phyloP scores from a whole-genome alignment of 2,888 invertebrate species.

The Cheilosia urbana region DNA sequence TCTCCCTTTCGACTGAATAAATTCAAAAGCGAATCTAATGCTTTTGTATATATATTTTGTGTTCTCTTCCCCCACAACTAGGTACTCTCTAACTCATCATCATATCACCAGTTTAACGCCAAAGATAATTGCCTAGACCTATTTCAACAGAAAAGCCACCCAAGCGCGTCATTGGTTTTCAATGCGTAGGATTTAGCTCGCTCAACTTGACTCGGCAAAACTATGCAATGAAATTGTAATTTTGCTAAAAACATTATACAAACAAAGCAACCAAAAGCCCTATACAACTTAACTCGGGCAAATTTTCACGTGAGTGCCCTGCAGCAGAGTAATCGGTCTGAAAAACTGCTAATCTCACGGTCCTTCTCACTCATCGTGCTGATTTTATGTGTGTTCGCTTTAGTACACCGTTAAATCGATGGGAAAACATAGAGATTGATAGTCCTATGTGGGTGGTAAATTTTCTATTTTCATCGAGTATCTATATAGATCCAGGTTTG shows the following conservation, averaged over 20 bases:
- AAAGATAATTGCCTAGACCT: constrained; percentile 9
- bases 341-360: neutral
- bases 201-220: constrained; percentile 3
- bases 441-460: constrained; percentile 49
- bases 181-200: constrained; percentile 35
- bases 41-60: neutral
- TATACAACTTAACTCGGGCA: constrained; percentile 18
- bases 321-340: constrained; percentile 46
- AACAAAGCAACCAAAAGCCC: constrained; percentile 22
- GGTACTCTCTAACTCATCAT: neutral
- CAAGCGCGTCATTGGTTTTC: constrained; percentile 11
- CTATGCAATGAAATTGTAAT: constrained; percentile 41
- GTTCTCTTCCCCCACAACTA: neutral
- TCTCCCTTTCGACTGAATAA: neutral
- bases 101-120: constrained; percentile 21
- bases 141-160: constrained; percentile 14
- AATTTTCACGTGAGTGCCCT: constrained; percentile 66
- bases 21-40: neutral
- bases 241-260: constrained; percentile 31
- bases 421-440: constrained; percentile 62
- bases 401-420: constrained; percentile 60
- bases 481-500: neutral
- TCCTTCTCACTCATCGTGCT: neutral
- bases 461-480: constrained; percentile 54
- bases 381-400: constrained; percentile 33